Conservation (phyloP, 2,888 invertebrate genomes). For the Drosophila melanosoma region DNA sequence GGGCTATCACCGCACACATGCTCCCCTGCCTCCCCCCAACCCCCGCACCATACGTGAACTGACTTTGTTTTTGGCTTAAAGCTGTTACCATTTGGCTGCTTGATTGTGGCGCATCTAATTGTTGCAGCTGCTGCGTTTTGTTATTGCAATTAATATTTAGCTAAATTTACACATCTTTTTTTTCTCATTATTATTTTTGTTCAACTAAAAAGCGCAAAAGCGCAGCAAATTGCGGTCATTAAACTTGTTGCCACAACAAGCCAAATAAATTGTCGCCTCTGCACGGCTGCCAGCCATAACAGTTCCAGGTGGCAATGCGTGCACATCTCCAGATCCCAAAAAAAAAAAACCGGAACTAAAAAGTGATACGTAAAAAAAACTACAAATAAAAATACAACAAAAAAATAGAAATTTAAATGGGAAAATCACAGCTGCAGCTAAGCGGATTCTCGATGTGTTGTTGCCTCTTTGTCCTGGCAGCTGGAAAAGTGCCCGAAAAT, state of each 20-base stretch:
- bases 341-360: neutral
- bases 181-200: constrained; percentile 21
- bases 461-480: constrained; percentile 48
- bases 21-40: too few relatives aligned
- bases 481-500: constrained; percentile 48
- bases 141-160: constrained; percentile 74
- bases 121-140: constrained; percentile 64
- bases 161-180: constrained; percentile 47
- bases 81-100: constrained; percentile 24
- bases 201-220: constrained; percentile 67
- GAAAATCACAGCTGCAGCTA: constrained; percentile 19
- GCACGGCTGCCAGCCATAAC: constrained; percentile 65
- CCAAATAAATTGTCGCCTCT: constrained; percentile 73
- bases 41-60: neutral
- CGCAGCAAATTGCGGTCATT: constrained; percentile 81
- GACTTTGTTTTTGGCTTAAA: constrained; percentile 30
- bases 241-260: constrained; percentile 69
- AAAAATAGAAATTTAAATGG: constrained; percentile 4
- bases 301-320: constrained; percentile 42
- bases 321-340: constrained; percentile 36
- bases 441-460: constrained; percentile 11
- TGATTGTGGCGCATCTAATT: constrained; percentile 80
- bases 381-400: neutral
- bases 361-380: neutral
- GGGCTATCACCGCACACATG: constrained; percentile 4